Evolutionary conservation across 2,113 vertebrate genomes (phyloP), one percentile per base, ranked within the genome.

Genomic region (Plectropomus leopardus): DNA sequence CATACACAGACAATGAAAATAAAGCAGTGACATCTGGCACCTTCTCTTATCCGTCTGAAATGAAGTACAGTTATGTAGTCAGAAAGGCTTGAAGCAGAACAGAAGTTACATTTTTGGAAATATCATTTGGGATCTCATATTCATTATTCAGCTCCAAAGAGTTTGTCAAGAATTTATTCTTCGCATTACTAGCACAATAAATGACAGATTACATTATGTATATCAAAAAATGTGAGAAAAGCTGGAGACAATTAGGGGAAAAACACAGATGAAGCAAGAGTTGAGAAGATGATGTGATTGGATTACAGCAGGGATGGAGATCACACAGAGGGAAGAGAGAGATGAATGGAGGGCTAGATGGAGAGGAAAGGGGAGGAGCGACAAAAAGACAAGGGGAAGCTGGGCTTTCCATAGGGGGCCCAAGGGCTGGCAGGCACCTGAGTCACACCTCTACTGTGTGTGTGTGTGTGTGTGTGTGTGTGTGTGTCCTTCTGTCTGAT

Each of bases 351-450:
- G 58, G 65, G 64, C 64, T 59, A 57, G 71, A 84, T 73, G 50
- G 61, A 81, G 54, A 72, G 54, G 50, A 81, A 86, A 72, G 54
- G 71, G 73, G 84, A 74, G 82, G 74, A 88, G 74, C 24, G 17
- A 81, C 69, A 79, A 78, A 77, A 84, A 88, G 85, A 83, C 78
- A 85, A 84, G 83, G 69, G 48, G 81, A 89, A 86, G 80, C 76
- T 72, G 73, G 63, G 85, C 44, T 80, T 85, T 85, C 88, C 63
- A 79, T 67, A 80, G 87, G 92, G 85, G 72, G 80, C 73, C 83
- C 66, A 84, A 85, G 76, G 60, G 89, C 80, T 87, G 92, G 87
- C 87, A 92, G 74, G 71, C 86, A 88, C 87, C 85, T 89, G 88
- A 90, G 79, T 91, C 85, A 92, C 86, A 90, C 88, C 80, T 88